A percentile compares a stretch with the other conserved stretches of the same genome.
Evolutionary conservation across 1,140 invertebrate genomes (phyloP).

Genomic region (Lepidurus couesii): DNA sequence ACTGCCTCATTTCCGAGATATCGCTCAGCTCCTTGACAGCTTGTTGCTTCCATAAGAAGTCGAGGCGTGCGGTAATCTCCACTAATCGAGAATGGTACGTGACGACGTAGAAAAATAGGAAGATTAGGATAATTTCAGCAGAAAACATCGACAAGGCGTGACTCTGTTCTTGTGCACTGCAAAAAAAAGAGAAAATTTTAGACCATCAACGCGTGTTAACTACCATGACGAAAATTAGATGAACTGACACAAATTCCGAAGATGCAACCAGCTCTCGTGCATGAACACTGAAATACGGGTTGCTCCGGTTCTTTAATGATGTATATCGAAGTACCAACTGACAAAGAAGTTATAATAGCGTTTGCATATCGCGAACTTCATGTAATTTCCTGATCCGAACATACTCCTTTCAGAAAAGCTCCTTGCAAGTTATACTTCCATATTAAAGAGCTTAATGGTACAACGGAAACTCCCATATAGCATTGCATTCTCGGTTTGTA

Average conservation of each 20-base stretch:
- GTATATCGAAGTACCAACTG: too few relatives aligned
- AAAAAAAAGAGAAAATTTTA: conserved; percentile 22
- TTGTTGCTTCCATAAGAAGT: conserved; percentile 93
- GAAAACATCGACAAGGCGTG: conserved; percentile 41
- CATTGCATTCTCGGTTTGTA: background rate
- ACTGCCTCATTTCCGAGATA: conserved; percentile 79
- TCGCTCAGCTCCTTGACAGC: conserved; percentile 83
- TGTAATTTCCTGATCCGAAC: too few relatives aligned
- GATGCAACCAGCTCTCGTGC: too few relatives aligned
- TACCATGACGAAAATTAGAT: too few relatives aligned
- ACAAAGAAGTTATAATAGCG: too few relatives aligned
- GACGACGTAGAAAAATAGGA: conserved; percentile 78
- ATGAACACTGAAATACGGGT: too few relatives aligned
- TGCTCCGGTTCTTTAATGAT: too few relatives aligned
- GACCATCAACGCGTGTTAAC: background rate
- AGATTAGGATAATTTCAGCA: conserved; percentile 66
- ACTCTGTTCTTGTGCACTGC: conserved; percentile 41
- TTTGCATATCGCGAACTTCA: too few relatives aligned
- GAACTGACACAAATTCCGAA: too few relatives aligned
- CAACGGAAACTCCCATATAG: background rate
- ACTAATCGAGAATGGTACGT: conserved; percentile 84
- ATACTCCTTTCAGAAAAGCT: background rate
- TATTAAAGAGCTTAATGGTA: background rate
- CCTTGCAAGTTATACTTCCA: background rate
- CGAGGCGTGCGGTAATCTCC: conserved; percentile 79